phyloP scores from a whole-genome alignment of 2,888 invertebrate genomes.

The Odontocolon sp. region DNA sequence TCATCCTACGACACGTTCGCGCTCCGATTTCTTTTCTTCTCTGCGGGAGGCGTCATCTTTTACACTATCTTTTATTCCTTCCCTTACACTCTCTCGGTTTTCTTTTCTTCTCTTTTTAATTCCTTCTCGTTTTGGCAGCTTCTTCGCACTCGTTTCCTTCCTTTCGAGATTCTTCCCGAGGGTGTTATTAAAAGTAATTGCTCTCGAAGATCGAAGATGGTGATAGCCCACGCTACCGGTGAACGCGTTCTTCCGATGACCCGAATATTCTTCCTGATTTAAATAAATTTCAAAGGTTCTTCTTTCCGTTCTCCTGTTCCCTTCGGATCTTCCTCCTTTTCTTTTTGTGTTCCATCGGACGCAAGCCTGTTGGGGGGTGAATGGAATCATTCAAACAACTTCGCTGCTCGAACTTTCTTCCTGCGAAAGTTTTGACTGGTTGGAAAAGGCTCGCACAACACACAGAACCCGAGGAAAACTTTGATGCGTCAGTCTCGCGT shows the following conservation, averaged over 20 bases:
- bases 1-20: slow-evolving; percentile 54
- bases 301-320: neutral
- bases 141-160: slow-evolving; percentile 4
- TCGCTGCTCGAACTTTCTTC: slow-evolving; percentile 1
- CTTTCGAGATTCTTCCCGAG: slow-evolving; percentile 35
- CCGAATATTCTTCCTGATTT: slow-evolving; percentile 41
- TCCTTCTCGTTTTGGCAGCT: neutral
- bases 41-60: slow-evolving; percentile 16
- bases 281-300: slow-evolving; percentile 31
- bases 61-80: neutral
- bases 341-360: neutral
- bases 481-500: slow-evolving; percentile 26
- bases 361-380: neutral
- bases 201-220: slow-evolving; percentile 33
- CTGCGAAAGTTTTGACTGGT: slow-evolving; percentile 2
- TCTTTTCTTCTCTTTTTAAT: slow-evolving; percentile 13
- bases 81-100: neutral
- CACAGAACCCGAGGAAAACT: neutral
- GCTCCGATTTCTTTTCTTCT: slow-evolving; percentile 43
- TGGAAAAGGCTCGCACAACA: neutral
- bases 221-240: neutral
- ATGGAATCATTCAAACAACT: neutral
- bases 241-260: slow-evolving; percentile 27
- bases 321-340: neutral
- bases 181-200: slow-evolving; percentile 58